Evolutionary conservation across 1,140 invertebrate species (phyloP), one percentile per base, ranked within the genome.

Genomic region (Geopemphigus sp.): DNA sequence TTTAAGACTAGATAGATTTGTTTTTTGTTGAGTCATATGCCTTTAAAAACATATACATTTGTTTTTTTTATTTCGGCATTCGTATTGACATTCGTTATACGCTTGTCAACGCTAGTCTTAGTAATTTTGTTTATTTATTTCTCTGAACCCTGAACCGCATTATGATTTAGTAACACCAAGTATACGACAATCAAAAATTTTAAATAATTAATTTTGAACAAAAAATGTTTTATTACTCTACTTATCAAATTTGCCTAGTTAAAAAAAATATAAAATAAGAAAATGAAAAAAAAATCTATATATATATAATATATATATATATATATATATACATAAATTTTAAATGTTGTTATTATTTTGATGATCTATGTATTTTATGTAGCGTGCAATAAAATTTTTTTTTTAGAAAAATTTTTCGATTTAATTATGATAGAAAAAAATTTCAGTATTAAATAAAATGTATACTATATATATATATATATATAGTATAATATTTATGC

Each of bases 301-400:
- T 56, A 32, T 39, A 12, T 22, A 39, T 39, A 15, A 76, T 45
- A 26, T 14, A 72, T 56, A 32, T 39, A 12, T 22, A 39, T 39
- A 39, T 39, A 29, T 74, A 39, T 39, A n/a, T n/a, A n/a, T n/a
- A n/a, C n/a, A n/a, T 39, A 39, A 10, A 22, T 61, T 78, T 78
- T 61, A 63, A 50, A 50, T 63, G 22, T 63, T 78, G 56, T 78
- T 78, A 63, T 61, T 61, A 78, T 63, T 78, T 61, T n/a, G 61
- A 78, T 50, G 74, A 78, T 12, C 74, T 50, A 68, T 68, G 11
- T 59, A 74, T 74, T 76, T 76, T 45, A 63, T 78, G 26, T 78
- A 78, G 74, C 24, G 74, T 78, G 74, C 74, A 78, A 78, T 78
- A 78, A 76, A 78, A 54, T 78, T 57, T 78, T 72, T 54, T n/a